A percentile compares a stretch with the other conserved stretches of the same genome.
phyloP scores from a whole-genome alignment of 2,113 vertebrate genomes.

The Nycticorax nycticorax region DNA sequence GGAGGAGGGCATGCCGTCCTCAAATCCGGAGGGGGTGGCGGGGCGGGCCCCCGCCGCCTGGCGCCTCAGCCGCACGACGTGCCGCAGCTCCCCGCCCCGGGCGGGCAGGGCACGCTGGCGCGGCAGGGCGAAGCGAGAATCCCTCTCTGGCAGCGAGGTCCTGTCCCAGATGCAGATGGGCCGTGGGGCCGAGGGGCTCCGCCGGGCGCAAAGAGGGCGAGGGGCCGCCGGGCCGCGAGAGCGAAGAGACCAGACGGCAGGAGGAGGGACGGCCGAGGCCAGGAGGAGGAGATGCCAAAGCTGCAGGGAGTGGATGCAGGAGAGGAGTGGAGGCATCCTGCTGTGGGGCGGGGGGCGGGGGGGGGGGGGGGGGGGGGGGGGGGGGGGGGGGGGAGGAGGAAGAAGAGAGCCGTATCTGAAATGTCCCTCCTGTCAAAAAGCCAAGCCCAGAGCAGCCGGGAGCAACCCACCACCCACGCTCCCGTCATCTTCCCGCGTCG shows the following conservation, averaged over 20 bases:
- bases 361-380: background rate
- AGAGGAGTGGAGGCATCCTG: conserved; percentile 66
- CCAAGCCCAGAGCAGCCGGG: background rate
- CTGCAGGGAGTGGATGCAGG: conserved; percentile 65
- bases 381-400: background rate
- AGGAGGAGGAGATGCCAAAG: conserved; percentile 76
- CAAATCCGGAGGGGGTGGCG: conserved; percentile 76
- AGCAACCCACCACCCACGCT: background rate
- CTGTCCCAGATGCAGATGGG: conserved; percentile 78
- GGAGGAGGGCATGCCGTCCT: conserved; percentile 81
- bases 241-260: conserved; percentile 66
- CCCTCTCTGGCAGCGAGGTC: conserved; percentile 64
- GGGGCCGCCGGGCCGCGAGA: conserved; percentile 52
- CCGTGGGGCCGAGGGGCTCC: conserved; percentile 65
- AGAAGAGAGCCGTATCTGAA: background rate
- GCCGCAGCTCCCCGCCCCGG: conserved; percentile 23
- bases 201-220: conserved; percentile 74
- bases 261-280: conserved; percentile 49
- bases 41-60: conserved; percentile 64
- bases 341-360: background rate
- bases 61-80: conserved; percentile 61
- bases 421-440: background rate
- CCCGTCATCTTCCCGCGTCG: background rate
- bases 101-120: background rate
- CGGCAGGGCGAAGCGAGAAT: background rate